phyloP scores from a whole-genome alignment of 2,797 vertebrate species.

The Betta splendens region DNA sequence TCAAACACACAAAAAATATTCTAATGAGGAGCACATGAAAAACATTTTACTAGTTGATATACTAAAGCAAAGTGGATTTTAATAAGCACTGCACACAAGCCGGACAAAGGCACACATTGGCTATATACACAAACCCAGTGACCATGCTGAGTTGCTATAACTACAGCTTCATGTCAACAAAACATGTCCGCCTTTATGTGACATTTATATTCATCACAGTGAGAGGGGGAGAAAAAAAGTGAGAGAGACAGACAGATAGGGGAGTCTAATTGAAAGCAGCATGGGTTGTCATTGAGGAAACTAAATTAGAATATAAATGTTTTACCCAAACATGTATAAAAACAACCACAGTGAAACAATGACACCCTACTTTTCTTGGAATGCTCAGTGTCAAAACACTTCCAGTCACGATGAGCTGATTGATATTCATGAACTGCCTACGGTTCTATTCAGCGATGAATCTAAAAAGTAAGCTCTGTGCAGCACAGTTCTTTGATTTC shows the following conservation, averaged over 20 bases:
- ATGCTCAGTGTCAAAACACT: conserved; percentile 52
- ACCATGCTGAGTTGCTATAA: conserved; percentile 70
- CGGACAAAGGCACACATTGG: conserved; percentile 21
- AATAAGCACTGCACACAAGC: conserved; percentile 38
- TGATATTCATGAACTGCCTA: conserved; percentile 65
- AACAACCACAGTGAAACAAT: conserved; percentile 41
- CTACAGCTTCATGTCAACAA: conserved; percentile 68
- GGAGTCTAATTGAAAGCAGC: conserved; percentile 45
- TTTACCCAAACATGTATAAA: conserved; percentile 53
- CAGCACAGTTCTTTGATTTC: conserved; percentile 27
- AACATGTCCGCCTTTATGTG: conserved; percentile 61
- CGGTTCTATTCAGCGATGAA: conserved; percentile 33
- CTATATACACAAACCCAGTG: conserved; percentile 56
- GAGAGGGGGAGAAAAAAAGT: conserved; percentile 21
- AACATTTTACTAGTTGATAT: conserved; percentile 31
- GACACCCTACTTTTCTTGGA: conserved; percentile 39
- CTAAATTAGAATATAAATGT: conserved; percentile 58
- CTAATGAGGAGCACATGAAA: conserved; percentile 11
- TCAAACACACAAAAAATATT: conserved; percentile 11
- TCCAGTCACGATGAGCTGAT: conserved; percentile 44
- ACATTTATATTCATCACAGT: conserved; percentile 58
- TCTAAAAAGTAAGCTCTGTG: conserved; percentile 21
- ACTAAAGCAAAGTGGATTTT: conserved; percentile 49
- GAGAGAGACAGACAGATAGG: conserved; percentile 27
- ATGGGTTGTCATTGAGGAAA: conserved; percentile 45